Conservation (phyloP, 2,113 vertebrate genomes). For the Rhinopomastus cyanomelas region DNA sequence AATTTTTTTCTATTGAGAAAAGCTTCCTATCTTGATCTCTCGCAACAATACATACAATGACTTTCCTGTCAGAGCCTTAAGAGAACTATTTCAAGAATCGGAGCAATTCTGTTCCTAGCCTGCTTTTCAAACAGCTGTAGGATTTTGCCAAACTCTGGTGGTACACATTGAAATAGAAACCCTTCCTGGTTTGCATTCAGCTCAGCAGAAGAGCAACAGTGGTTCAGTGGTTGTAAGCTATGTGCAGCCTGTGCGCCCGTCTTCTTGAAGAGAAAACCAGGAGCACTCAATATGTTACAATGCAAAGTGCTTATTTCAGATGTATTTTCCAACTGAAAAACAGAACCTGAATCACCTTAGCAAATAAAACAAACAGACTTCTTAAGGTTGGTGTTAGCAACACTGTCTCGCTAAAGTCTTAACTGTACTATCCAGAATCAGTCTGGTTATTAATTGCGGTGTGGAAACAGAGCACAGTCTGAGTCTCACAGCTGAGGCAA, state of each 20-base stretch:
- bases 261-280: background rate
- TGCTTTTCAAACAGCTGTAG: background rate
- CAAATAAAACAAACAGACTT: background rate
- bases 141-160: background rate
- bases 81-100: slow-evolving; percentile 14
- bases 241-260: background rate
- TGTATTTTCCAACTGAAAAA: background rate
- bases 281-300: background rate
- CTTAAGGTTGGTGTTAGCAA: background rate
- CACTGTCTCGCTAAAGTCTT: background rate
- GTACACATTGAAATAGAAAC: background rate
- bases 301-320: background rate
- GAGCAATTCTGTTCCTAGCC: background rate
- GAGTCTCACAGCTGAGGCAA: background rate
- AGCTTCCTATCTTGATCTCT: background rate
- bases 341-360: background rate
- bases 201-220: background rate
- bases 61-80: background rate
- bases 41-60: background rate
- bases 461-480: background rate
- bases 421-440: background rate
- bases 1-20: background rate
- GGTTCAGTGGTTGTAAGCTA: background rate
- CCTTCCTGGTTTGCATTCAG: background rate
- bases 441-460: background rate